Evolutionary conservation across 2,888 invertebrate genomes (phyloP).

Genomic region (Taenaris catops): DNA sequence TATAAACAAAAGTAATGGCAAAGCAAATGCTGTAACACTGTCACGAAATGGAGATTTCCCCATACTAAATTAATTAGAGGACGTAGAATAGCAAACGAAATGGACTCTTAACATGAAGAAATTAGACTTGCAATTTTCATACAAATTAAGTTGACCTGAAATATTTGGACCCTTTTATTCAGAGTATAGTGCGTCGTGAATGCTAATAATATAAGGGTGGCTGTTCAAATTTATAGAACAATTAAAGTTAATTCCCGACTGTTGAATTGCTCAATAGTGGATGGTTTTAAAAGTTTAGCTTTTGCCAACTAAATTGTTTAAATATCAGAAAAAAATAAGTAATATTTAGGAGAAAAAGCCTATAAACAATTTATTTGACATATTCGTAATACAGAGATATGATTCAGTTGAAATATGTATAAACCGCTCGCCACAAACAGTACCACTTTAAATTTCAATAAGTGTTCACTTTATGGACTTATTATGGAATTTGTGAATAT

Average conservation of each 20-base stretch:
- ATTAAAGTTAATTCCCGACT: constrained; percentile 64
- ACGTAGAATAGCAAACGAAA: constrained; percentile 41
- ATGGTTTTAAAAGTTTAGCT: no score
- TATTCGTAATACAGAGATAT: no score
- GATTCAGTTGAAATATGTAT: no score
- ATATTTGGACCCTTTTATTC: constrained; percentile 71
- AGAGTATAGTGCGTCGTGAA: constrained; percentile 63
- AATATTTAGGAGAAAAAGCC: no score
- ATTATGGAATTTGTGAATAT: no score
- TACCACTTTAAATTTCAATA: no score
- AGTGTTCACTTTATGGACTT: no score
- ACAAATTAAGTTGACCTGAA: constrained; percentile 63
- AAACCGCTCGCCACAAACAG: no score
- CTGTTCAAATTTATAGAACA: constrained; percentile 70
- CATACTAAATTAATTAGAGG: constrained; percentile 67
- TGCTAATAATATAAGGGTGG: constrained; percentile 71
- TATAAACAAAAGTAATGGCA: constrained; percentile 46
- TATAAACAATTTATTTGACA: no score
- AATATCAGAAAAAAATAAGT: no score
- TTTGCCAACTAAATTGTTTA: no score
- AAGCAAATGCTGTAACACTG: constrained; percentile 59
- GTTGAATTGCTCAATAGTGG: constrained; percentile 31
- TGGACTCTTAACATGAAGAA: constrained; percentile 52
- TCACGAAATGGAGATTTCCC: constrained; percentile 67
- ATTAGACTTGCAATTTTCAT: constrained; percentile 61